phyloP scores from a whole-genome alignment of 2,797 vertebrate species.

The Oreochromis mossambicus region DNA sequence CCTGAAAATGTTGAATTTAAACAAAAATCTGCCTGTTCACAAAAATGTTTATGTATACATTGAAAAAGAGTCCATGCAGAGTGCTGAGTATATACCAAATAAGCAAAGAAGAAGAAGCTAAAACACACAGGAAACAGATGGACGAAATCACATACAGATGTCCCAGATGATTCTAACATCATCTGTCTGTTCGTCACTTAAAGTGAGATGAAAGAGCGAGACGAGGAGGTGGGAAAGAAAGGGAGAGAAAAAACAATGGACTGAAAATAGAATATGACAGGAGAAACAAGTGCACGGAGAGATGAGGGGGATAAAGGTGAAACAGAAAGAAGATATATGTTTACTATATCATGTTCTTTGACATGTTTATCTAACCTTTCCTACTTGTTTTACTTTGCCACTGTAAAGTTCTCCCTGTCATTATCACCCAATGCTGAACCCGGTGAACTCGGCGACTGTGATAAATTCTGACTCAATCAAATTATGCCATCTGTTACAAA shows the following conservation, averaged over 20 bases:
- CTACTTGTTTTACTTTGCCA: background rate
- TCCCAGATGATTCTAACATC: slow-evolving; percentile 3
- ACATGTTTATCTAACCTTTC: background rate
- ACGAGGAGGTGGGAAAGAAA: background rate
- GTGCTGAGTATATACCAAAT: background rate
- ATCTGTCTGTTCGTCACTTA: background rate
- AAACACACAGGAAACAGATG: slow-evolving; percentile 22
- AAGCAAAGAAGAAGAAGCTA: background rate
- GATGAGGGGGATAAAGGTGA: background rate
- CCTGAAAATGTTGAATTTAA: background rate
- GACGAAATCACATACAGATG: background rate
- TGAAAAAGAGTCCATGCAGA: background rate
- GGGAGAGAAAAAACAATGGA: background rate
- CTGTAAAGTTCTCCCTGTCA: background rate
- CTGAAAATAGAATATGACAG: background rate
- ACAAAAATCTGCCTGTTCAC: background rate
- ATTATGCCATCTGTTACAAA: background rate
- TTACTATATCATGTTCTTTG: background rate
- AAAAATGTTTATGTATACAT: background rate
- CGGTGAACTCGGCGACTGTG: background rate
- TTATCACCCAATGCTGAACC: background rate
- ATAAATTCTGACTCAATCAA: background rate
- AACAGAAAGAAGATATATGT: background rate
- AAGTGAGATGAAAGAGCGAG: background rate
- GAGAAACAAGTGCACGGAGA: background rate